Evolutionary conservation across 1,140 invertebrate species (phyloP).

Genomic region (Macrobrachium nipponense): DNA sequence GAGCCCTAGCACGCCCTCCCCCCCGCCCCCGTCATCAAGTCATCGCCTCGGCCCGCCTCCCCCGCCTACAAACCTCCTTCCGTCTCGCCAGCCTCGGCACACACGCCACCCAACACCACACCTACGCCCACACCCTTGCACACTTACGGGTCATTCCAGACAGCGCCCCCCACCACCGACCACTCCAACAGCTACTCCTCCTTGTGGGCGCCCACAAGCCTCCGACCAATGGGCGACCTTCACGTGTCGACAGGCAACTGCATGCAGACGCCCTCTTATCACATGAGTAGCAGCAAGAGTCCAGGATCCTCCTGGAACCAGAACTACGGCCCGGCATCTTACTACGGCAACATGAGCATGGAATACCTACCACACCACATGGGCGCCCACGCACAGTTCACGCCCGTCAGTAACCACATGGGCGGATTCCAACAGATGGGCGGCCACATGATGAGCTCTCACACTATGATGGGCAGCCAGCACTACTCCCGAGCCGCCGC

Average conservation of each 20-base stretch:
- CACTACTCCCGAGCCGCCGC: conserved; percentile 39
- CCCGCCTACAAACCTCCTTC: conserved; percentile 63
- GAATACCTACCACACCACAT: conserved; percentile 61
- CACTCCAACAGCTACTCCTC: conserved; percentile 53
- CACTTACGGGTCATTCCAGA: conserved; percentile 55
- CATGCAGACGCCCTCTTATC: conserved; percentile 55
- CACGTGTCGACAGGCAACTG: conserved; percentile 61
- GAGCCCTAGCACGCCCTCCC: conserved; percentile 61
- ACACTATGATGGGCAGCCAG: conserved; percentile 55
- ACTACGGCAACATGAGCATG: conserved; percentile 65
- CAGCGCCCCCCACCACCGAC: conserved; percentile 43
- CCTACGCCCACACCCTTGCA: conserved; percentile 60
- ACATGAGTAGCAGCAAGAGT: conserved; percentile 50
- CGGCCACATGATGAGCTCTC: conserved; percentile 56
- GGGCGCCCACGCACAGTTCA: conserved; percentile 53
- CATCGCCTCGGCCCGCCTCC: conserved; percentile 53
- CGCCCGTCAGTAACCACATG: conserved; percentile 50
- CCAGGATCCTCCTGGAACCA: conserved; percentile 59
- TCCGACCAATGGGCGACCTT: conserved; percentile 51
- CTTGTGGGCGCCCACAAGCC: conserved; percentile 49
- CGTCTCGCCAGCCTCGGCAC: conserved; percentile 61
- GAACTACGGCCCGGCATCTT: conserved; percentile 60
- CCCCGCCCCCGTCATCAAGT: conserved; percentile 60
- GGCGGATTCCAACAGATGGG: conserved; percentile 57
- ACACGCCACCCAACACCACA: conserved; percentile 61